Evolutionary conservation across 2,113 vertebrate genomes (phyloP).

Genomic region (Galbula dea): DNA sequence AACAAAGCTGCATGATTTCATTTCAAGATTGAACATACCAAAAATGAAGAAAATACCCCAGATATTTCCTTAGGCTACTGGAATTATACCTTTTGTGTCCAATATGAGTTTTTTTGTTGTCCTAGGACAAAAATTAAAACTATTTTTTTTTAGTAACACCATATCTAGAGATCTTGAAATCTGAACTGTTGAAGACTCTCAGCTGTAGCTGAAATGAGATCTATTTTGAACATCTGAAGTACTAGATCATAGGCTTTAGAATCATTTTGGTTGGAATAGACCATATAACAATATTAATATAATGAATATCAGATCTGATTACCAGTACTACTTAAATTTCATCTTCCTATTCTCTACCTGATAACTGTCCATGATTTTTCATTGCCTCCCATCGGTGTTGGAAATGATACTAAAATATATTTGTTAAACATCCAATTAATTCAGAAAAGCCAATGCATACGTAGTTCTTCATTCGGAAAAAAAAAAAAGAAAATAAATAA

Average conservation of each 20-base stretch:
- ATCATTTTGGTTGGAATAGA: too few species aligned
- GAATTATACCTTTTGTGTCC: neutral
- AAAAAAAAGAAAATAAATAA: neutral
- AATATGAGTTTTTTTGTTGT: neutral
- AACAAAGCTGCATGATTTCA: neutral
- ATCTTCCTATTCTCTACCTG: neutral
- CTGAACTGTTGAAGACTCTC: neutral
- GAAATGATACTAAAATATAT: neutral
- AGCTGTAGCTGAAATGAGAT: neutral
- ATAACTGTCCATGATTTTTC: neutral
- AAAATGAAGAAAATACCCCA: neutral
- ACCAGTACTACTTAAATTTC: neutral
- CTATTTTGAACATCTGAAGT: neutral
- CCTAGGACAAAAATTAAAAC: neutral
- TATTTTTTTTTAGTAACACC: neutral
- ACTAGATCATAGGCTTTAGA: neutral
- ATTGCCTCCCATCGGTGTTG: neutral
- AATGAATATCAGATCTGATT: neutral
- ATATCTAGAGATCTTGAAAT: neutral
- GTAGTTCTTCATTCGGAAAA: neutral
- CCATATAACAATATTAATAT: too few species aligned
- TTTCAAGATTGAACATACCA: neutral
- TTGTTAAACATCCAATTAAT: neutral
- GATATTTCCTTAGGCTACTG: neutral
- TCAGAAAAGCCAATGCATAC: neutral